Base-by-base conservation (phyloP, 2,797 vertebrate species). In the Gouania willdenowi region DNA sequence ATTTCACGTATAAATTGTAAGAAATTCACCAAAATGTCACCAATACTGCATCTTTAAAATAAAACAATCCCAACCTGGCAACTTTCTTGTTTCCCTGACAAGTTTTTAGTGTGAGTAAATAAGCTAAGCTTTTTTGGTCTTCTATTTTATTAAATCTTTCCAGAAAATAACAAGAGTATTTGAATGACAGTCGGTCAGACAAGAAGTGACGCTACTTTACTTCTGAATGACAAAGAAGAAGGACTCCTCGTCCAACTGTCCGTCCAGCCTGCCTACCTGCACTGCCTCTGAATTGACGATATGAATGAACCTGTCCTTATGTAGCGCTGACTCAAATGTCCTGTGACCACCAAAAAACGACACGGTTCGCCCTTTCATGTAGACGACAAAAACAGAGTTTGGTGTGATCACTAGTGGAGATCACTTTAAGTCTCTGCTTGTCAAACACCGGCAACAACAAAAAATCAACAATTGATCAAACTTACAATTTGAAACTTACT, bases 341-440 rank as follows among this genome's bases (percentile, higher is more conserved):
- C 48, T 55, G n/a, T 26, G 15, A 1, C 9, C 18, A n/a, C n/a
- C n/a, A n/a, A n/a, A n/a, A n/a, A n/a, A n/a, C 0, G 51, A 36
- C 1, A 36, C 1, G 0, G n/a, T 3, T 38, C 22, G 0, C 26
- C n/a, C 27, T 70, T n/a, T 84, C 88, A 89, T 89, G 75, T 85
- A 91, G 72, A 91, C 91, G 37, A 91, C 57, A 27, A 79, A 89
- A n/a, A 1, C 79, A 53, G 33, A 87, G 66, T 16, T 42, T 14
- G 4, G 1, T 16, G 8, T 58, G 26, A 6, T 89, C 83, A 0
- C 5, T 64, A 28, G 12, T 55, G 5, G 56, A 78, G 61, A 91
- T 89, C 3, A 19, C 40, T 46, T 17, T 48, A 63, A 90, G 77
- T 5, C 11, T 67, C 4, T 41, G 7, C 32, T 71, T 75, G 1